Conservation (phyloP, 2,888 invertebrate genomes). For the Melikaiella ostensackeni region DNA sequence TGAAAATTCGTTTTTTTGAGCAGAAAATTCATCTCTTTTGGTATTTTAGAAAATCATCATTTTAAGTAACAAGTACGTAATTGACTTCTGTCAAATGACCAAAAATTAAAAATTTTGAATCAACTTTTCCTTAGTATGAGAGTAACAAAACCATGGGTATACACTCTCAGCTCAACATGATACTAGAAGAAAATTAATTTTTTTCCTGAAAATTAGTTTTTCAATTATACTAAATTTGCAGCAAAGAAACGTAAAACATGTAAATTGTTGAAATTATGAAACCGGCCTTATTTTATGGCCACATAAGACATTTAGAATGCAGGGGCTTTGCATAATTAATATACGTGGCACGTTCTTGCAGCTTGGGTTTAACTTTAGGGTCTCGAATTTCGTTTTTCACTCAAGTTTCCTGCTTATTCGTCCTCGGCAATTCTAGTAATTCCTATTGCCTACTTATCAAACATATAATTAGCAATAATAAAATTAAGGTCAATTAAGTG, state of each 20-base stretch:
- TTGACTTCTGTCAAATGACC: no score
- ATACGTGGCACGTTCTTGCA: conserved; percentile 17
- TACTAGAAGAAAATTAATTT: not conserved
- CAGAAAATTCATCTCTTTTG: no score
- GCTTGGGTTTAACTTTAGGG: conserved; percentile 3
- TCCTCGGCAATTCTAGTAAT: conserved; percentile 4
- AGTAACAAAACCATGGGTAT: no score
- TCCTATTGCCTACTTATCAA: conserved; percentile 21
- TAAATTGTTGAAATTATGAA: not conserved
- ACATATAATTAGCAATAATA: conserved; percentile 57
- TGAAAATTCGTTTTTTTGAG: no score
- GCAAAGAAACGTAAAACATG: not conserved
- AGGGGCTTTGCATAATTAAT: not conserved
- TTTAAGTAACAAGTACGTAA: no score
- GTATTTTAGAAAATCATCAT: no score
- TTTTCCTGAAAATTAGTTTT: not conserved
- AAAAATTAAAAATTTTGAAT: no score
- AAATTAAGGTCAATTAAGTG: conserved; percentile 57
- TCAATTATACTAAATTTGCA: not conserved
- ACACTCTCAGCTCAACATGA: no score
- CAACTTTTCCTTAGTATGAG: no score
- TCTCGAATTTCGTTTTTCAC: conserved; percentile 33
- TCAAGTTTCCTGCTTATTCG: conserved; percentile 25
- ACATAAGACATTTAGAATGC: conserved; percentile 7
- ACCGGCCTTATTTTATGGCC: not conserved